These are phyloP conservation scores for Labeo rohita DNA, from an alignment of 2,113 vertebrate genomes.

Conservation along the genomic window DNA sequence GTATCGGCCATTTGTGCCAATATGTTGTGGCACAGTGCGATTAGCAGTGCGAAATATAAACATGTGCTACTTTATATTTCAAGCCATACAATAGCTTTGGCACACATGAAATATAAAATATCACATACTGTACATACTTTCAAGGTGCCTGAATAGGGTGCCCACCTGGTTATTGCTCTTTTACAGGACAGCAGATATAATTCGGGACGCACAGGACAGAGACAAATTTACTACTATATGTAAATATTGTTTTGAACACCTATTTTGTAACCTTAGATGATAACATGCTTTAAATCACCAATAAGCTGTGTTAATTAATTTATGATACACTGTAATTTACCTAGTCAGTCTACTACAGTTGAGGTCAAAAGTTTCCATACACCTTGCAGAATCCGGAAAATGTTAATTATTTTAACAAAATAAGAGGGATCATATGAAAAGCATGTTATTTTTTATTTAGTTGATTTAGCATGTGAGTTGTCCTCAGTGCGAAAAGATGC, in stretches of 20 bases:
- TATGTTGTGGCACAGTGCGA: background rate
- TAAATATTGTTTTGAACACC: background rate
- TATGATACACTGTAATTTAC: background rate
- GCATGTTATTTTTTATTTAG: no score
- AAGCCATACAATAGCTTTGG: background rate
- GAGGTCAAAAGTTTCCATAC: no score
- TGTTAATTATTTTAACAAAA: no score
- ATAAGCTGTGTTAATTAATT: background rate
- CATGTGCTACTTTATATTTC: background rate
- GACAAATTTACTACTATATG: background rate
- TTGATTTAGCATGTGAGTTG: no score
- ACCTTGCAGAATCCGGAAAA: no score
- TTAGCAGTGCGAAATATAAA: background rate
- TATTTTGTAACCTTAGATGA: background rate
- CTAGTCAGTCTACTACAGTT: background rate
- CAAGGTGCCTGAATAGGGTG: background rate
- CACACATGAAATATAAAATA: background rate
- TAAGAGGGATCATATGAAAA: no score
- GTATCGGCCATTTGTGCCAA: conserved; percentile 28
- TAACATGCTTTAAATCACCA: background rate
- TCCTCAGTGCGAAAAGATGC: no score
- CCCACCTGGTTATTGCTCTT: background rate
- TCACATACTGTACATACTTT: background rate
- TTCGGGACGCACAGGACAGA: background rate
- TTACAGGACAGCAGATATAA: background rate